These are phyloP conservation scores for Salvelinus namaycush DNA, from an alignment of 2,113 vertebrate genomes.

Conservation along the genomic window DNA sequence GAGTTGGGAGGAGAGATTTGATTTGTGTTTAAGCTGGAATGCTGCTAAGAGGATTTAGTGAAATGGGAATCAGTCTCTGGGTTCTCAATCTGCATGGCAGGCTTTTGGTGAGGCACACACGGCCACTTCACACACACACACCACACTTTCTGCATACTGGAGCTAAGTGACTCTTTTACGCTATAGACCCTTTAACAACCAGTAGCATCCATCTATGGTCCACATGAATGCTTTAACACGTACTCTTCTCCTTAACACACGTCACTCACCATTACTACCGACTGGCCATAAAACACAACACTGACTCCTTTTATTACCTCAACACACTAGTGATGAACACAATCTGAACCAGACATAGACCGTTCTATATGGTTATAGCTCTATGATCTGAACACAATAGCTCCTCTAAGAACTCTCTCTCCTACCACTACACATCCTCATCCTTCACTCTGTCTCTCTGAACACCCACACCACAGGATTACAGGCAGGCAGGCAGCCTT, in stretches of 20 bases:
- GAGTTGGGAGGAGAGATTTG: constrained; percentile 1
- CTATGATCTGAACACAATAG: background rate
- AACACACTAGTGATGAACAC: no score
- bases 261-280: no score
- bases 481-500: no score
- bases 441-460: background rate
- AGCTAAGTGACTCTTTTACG: no score
- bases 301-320: no score
- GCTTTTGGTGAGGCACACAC: background rate
- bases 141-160: background rate
- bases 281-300: background rate
- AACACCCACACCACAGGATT: background rate
- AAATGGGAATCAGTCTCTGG: constrained; percentile 19
- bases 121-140: background rate
- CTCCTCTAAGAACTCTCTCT: background rate
- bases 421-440: background rate
- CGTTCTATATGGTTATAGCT: no score
- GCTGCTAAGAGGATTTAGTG: constrained; percentile 21
- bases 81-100: constrained; percentile 17
- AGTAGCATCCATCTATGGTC: no score
- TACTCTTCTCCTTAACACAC: no score
- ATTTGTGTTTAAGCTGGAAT: constrained; percentile 11
- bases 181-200: no score
- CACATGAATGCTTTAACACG: no score
- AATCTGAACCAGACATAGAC: no score